Conservation (phyloP, 2,113 vertebrate species). For the Psammodynastes pulverulentus region DNA sequence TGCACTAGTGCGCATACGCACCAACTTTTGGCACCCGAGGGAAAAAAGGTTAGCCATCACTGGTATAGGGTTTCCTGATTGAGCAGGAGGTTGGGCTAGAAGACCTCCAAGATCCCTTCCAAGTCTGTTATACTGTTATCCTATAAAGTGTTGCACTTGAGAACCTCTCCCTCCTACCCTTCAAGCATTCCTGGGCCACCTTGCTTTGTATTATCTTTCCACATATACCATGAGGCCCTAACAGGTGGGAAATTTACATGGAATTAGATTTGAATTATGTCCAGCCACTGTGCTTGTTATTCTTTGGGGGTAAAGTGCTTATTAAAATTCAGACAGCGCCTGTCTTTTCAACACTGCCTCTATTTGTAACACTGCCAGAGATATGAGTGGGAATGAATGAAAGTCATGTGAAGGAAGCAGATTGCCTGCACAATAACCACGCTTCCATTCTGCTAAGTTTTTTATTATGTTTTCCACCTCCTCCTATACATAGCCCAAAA, state of each 20-base stretch:
- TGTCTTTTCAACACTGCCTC: conserved; percentile 43
- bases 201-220: conserved; percentile 1
- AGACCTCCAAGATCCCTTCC: background rate
- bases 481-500: conserved; percentile 14
- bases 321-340: conserved; percentile 53
- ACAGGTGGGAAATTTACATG: conserved; percentile 26
- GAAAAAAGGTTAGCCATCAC: too few relatives aligned
- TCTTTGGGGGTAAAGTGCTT: conserved; percentile 52
- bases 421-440: conserved; percentile 21
- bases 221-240: conserved; percentile 32
- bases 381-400: background rate
- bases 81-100: background rate
- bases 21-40: too few relatives aligned
- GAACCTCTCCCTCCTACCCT: background rate
- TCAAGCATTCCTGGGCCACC: background rate
- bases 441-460: conserved; percentile 23
- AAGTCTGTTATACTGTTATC: background rate
- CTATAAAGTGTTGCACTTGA: background rate
- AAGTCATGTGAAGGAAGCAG: conserved; percentile 32
- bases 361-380: conserved; percentile 19
- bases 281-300: conserved; percentile 41
- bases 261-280: conserved; percentile 44
- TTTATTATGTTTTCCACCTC: conserved; percentile 5
- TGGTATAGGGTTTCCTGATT: background rate
- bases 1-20: too few relatives aligned